Evolutionary conservation across 2,888 invertebrate genomes (phyloP).

Genomic region (Volucella inflata): DNA sequence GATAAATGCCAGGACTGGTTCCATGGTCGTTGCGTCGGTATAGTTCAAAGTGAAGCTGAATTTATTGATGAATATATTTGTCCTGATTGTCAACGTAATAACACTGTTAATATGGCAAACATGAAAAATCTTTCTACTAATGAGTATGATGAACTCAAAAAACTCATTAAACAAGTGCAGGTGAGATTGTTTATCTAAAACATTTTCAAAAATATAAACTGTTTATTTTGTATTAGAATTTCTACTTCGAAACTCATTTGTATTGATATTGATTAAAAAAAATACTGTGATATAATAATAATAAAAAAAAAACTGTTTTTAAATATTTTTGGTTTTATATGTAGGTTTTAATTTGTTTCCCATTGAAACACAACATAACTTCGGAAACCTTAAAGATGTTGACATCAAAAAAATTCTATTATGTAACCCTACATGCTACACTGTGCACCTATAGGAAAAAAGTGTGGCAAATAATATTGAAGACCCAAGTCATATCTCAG

Average conservation of each 20-base stretch:
- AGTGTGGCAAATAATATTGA: too few relatives aligned
- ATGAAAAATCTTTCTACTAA: conserved; percentile 92
- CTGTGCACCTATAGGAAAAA: too few relatives aligned
- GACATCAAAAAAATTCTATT: too few relatives aligned
- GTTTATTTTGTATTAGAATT: conserved; percentile 37
- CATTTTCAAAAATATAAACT: neutral
- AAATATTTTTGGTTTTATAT: too few relatives aligned
- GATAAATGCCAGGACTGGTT: conserved; percentile 99
- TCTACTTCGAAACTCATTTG: neutral
- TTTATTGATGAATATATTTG: conserved; percentile 98
- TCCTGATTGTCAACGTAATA: conserved; percentile 96
- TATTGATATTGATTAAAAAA: too few relatives aligned
- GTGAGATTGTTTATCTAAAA: conserved; percentile 83
- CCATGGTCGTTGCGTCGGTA: conserved; percentile 98
- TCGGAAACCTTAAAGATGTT: too few relatives aligned
- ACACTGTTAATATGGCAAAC: conserved; percentile 94
- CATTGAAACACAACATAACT: too few relatives aligned
- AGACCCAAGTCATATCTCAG: too few relatives aligned
- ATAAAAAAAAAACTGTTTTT: too few relatives aligned
- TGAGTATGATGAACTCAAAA: conserved; percentile 92
- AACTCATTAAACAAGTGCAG: conserved; percentile 95
- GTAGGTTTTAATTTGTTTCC: too few relatives aligned
- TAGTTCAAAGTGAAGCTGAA: conserved; percentile 96
- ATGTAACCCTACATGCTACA: too few relatives aligned
- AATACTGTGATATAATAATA: too few relatives aligned